These are phyloP conservation scores for Rhabdomys pumilio DNA, from an alignment of 2,797 vertebrate genomes.

Conservation along the genomic window DNA sequence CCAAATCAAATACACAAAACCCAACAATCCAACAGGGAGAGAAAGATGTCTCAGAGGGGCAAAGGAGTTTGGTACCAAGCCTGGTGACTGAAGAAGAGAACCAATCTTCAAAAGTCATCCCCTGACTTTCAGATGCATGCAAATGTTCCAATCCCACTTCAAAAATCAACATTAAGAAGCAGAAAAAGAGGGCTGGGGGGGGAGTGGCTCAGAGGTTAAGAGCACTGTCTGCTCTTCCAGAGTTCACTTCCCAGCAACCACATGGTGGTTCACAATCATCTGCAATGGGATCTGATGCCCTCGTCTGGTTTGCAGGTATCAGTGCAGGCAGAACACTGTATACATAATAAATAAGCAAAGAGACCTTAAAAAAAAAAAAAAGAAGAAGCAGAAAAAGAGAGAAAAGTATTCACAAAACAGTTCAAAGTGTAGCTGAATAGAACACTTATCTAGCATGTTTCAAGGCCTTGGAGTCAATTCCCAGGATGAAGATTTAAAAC, in stretches of 20 bases:
- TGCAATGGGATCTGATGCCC: no score
- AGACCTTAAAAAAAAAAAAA: no score
- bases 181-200: neutral
- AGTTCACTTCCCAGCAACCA: no score
- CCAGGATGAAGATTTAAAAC: neutral
- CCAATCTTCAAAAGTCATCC: neutral
- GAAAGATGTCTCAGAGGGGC: neutral
- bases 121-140: neutral
- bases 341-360: no score
- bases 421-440: neutral
- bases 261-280: no score
- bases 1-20: neutral
- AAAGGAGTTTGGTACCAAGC: neutral
- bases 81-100: neutral
- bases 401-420: neutral
- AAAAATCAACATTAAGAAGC: neutral
- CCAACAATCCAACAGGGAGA: neutral
- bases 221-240: no score
- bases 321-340: no score
- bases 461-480: neutral
- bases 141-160: neutral
- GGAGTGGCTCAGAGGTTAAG: no score
- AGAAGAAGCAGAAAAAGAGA: neutral
- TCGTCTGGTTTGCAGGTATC: no score
- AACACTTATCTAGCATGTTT: neutral